Percentiles rank a stretch among this genome's conserved stretches.
These are phyloP conservation scores for Venustaconcha ellipsiformis DNA, from an alignment of 1,140 invertebrate species.

Conservation along the genomic window DNA sequence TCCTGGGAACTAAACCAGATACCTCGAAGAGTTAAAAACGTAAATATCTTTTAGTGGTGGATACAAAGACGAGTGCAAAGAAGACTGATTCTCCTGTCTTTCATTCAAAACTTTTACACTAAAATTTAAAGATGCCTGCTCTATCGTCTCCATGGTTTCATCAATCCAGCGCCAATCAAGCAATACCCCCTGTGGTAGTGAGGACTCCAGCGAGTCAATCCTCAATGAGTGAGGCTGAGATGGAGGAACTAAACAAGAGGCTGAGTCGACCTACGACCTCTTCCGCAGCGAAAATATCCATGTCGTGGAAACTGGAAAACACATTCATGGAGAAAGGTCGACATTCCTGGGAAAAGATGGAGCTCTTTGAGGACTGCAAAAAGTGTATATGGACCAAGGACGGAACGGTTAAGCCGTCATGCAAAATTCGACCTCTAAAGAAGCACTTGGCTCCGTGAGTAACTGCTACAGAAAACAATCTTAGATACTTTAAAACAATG, in stretches of 20 bases:
- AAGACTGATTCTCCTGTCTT: too few species aligned
- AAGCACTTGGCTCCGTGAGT: slow-evolving; percentile 8
- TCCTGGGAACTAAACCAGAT: too few species aligned
- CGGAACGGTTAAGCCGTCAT: slow-evolving; percentile 39
- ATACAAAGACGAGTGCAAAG: too few species aligned
- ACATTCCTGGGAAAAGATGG: slow-evolving; percentile 59
- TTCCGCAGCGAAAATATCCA: slow-evolving; percentile 41
- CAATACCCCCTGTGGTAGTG: slow-evolving; percentile 25
- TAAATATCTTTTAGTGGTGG: too few species aligned
- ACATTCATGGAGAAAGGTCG: slow-evolving; percentile 50
- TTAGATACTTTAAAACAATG: too few species aligned
- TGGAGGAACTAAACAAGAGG: slow-evolving; percentile 45
- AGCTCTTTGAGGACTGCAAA: slow-evolving; percentile 55
- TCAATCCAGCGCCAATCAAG: slow-evolving; percentile 32
- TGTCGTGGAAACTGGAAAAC: slow-evolving; percentile 52
- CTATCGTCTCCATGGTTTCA: slow-evolving; percentile 50
- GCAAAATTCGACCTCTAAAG: slow-evolving; percentile 47
- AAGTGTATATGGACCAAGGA: slow-evolving; percentile 54
- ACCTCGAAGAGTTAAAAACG: too few species aligned
- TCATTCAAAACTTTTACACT: too few species aligned
- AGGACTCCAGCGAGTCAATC: slow-evolving; percentile 16
- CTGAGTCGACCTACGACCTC: slow-evolving; percentile 45
- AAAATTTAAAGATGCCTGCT: slow-evolving; percentile 33
- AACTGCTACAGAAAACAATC: too few species aligned
- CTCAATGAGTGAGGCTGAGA: slow-evolving; percentile 45